A percentile compares a stretch with the other conserved stretches of the same genome.
These are phyloP conservation scores for Hippotragus niger DNA, from an alignment of 2,113 vertebrate species.

Conservation along the genomic window DNA sequence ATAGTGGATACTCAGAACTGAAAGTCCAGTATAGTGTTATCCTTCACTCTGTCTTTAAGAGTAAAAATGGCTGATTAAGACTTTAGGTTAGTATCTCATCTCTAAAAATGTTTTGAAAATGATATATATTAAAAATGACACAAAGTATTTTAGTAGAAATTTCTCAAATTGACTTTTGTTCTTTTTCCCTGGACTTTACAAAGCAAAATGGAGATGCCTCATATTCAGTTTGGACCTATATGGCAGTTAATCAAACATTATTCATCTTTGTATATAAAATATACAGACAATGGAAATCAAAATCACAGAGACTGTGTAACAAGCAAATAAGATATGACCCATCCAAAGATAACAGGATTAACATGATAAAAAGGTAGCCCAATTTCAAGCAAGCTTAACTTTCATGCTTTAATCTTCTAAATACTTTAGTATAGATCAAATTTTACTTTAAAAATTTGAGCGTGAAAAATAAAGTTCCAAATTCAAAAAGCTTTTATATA, in stretches of 20 bases:
- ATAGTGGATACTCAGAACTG: not conserved
- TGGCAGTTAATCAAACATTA: not conserved
- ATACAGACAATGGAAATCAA: not conserved
- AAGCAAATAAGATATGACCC: not conserved
- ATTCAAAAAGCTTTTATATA: not conserved
- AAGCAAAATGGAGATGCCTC: slow-evolving; percentile 26
- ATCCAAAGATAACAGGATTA: not conserved
- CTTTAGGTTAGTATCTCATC: not conserved
- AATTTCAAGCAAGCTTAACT: not conserved
- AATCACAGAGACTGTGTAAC: not conserved
- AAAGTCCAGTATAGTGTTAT: slow-evolving; percentile 15
- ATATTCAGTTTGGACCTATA: not conserved
- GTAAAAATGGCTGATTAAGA: slow-evolving; percentile 58
- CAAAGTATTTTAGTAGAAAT: not conserved
- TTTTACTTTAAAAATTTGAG: not conserved
- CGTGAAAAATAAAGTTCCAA: slow-evolving; percentile 7
- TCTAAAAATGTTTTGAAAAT: slow-evolving; percentile 43
- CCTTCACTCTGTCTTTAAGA: slow-evolving; percentile 47
- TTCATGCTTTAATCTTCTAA: not conserved
- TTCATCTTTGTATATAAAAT: not conserved
- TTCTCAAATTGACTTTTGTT: not conserved
- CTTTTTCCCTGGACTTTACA: not conserved
- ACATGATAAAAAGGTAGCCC: not conserved
- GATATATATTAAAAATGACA: slow-evolving; percentile 1
- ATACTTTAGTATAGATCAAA: not conserved